Percentiles rank a stretch among this genome's conserved stretches.
These are phyloP conservation scores for Petrolisthes cinctipes DNA, from an alignment of 2,888 invertebrate species.

Conservation along the genomic window DNA sequence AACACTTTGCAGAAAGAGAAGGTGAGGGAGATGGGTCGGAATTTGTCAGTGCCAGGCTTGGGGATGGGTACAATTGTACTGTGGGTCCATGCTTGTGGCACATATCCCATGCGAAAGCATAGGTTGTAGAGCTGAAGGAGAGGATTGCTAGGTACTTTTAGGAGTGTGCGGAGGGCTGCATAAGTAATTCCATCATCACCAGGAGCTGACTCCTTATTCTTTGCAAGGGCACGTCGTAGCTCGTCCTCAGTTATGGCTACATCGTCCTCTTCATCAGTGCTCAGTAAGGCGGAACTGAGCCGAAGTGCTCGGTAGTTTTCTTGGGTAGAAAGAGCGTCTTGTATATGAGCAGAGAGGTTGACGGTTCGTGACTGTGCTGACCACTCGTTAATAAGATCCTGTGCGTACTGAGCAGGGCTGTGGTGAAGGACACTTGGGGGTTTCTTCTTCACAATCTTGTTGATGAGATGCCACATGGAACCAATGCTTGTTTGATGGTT, in stretches of 20 bases:
- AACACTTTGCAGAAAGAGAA: too few relatives aligned
- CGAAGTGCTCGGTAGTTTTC: too few relatives aligned
- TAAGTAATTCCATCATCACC: not conserved
- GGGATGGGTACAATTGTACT: not conserved
- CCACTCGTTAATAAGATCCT: not conserved
- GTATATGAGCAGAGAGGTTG: too few relatives aligned
- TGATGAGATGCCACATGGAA: too few relatives aligned
- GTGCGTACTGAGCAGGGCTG: not conserved
- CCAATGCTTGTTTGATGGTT: too few relatives aligned
- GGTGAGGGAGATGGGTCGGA: too few relatives aligned
- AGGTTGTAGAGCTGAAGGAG: not conserved
- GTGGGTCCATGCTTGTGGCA: not conserved
- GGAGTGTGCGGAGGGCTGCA: not conserved
- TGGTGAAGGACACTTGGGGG: not conserved
- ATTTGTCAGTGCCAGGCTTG: slow-evolving; percentile 1
- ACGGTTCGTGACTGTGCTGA: not conserved
- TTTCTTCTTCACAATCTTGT: not conserved
- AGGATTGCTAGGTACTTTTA: not conserved
- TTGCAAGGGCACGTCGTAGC: too few relatives aligned
- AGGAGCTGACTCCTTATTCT: too few relatives aligned
- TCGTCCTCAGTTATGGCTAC: too few relatives aligned
- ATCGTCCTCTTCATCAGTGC: too few relatives aligned
- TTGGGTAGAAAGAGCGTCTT: too few relatives aligned
- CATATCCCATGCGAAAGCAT: not conserved
- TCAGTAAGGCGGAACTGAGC: too few relatives aligned